Evolutionary conservation across 2,113 vertebrate species (phyloP), one percentile per base, ranked within the genome.

Genomic region (Hydrolagus affinis): DNA sequence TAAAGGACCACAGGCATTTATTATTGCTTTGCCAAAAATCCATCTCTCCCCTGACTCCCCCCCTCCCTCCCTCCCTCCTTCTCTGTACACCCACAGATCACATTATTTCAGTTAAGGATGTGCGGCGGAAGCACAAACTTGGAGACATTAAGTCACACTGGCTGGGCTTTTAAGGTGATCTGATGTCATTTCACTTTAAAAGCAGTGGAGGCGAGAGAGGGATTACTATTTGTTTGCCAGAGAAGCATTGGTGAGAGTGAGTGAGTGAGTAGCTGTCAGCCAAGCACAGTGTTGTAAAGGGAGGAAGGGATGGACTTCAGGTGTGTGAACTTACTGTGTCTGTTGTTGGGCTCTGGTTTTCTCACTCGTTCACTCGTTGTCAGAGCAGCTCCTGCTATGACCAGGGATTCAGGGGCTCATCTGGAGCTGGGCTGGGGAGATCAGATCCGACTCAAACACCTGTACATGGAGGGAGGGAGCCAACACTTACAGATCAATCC

Each of bases 401-500:
- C 60, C 25, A 66, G 15, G 8, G 78, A 83, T 8, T 66, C 78
- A 11, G 78, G 78, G 11, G 60, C 92, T 0, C 90, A 97, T 87
- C 92, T 96, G 6, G 89, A 91, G 85, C 93, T 94, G 88, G 94
- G 89, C 90, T 97, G 96, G 96, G 94, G 94, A 0, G 89, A 85
- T 0, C 87, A 92, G 69, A 92, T 94, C 76, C 90, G 62, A 87
- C 94, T 95, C 87, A 87, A 92, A 21, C 97, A 99, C 86, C 91
- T 95, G 86, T 95, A 95, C 88, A 94, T 94, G 0, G 90, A 91
- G 87, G 91, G 89, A 76, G 95, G 90, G 91, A 97, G 94, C 91
- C 95, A 95, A 91, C 97, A 98, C 89, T 91, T 99, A 87, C 96
- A 97, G 87, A 97, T 99, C 91, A 92, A 90, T 0, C 85, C 85